Base-by-base conservation (phyloP, 1,140 invertebrate genomes). In the Drosophila pandora region DNA sequence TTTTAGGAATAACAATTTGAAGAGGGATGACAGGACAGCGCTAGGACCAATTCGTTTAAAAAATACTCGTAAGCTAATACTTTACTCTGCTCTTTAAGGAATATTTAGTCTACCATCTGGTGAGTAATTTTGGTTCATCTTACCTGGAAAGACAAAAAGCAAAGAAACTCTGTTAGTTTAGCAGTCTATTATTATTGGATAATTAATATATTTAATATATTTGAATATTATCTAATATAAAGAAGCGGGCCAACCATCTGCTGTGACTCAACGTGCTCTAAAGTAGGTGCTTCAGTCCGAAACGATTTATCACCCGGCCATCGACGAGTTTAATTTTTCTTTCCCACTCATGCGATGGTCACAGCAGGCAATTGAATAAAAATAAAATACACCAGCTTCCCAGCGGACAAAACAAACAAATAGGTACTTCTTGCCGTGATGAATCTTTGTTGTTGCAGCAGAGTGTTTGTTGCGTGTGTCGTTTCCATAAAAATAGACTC, bases 401-500 rank as follows among this genome's bases (percentile, higher is more conserved):
- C 43, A 55, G 28, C 34, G 45, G 39, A 62, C 2, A 53, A 67
- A 41, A 34, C 25, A 68, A 68, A 68, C 47, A 68, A 78, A 69
- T 25, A 43, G 39, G 39, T 41, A 48, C 34, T 49, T 39, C 56
- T 58, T 61, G 37, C 37, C 12, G 54, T 65, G 37, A 65, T 71
- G 49, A 45, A 61, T 71, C 47, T 25, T 55, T 28, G 50, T 49
- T 59, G 17, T 17, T 17, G 17, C 17, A 17, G 17, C 17, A 17
- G 17, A 17, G 17, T 17, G 17, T 17, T 17, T 17, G n/a, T 17
- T 53, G 28, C n/a, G 37, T 55, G 39, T 49, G 45, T 25, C 43
- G 57, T 54, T 39, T 70, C 32, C 47, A 13, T 74, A 74, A 64
- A 80, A 79, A 75, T 80, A 79, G 59, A 70, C 45, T 79, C 59